A percentile compares a stretch with the other conserved stretches of the same genome.
phyloP scores from a whole-genome alignment of 1,140 invertebrate genomes.

The Trigoniulus corallinus region DNA sequence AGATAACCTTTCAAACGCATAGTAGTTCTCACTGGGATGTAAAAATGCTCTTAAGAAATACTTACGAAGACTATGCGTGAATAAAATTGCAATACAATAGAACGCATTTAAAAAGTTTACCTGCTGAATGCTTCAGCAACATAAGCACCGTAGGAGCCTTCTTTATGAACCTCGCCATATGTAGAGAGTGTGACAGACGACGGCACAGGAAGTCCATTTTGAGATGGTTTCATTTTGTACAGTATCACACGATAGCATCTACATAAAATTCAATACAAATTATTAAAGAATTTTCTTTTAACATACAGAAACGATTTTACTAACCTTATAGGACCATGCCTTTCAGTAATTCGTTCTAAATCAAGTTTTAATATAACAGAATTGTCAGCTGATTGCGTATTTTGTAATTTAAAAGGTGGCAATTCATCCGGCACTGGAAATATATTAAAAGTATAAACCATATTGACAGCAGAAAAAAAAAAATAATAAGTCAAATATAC shows the following conservation, averaged over 20 bases:
- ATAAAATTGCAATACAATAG: too few relatives aligned
- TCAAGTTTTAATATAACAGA: constrained; percentile 11
- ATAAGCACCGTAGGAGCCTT: constrained; percentile 47
- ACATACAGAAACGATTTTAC: not conserved
- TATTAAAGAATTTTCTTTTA: not conserved
- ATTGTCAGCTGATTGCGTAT: constrained; percentile 40
- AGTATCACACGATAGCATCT: constrained; percentile 36
- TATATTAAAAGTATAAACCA: constrained; percentile 10
- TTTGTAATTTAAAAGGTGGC: constrained; percentile 43
- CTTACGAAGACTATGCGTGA: too few relatives aligned
- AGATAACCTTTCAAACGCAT: not conserved
- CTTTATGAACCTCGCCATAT: constrained; percentile 51
- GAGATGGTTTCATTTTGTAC: constrained; percentile 40
- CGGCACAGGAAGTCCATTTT: constrained; percentile 45
- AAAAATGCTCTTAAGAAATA: too few relatives aligned
- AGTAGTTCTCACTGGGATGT: not conserved
- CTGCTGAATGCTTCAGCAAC: constrained; percentile 62
- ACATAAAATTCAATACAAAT: not conserved
- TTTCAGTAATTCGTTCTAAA: constrained; percentile 3
- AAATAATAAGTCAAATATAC: constrained; percentile 7
- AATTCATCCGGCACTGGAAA: constrained; percentile 20
- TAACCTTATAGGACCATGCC: constrained; percentile 1
- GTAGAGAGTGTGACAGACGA: constrained; percentile 45
- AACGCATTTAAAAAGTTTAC: constrained; percentile 24
- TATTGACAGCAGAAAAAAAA: constrained; percentile 2